phyloP scores from a whole-genome alignment of 1,140 invertebrate genomes.

The Calephelis virginiensis region DNA sequence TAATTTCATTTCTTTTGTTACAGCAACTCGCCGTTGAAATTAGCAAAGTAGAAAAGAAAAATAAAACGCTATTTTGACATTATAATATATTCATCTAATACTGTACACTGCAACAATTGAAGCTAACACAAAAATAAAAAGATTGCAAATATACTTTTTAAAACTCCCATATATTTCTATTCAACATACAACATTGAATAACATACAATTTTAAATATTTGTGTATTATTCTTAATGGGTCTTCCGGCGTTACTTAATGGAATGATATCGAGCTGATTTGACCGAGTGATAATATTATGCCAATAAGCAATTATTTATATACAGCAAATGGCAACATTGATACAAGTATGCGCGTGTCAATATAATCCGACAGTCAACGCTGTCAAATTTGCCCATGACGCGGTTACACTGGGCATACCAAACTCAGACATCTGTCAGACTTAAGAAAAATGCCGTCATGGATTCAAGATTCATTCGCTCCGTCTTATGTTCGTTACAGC shows the following conservation, averaged over 20 bases:
- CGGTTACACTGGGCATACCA: no score
- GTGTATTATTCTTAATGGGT: slow-evolving; percentile 56
- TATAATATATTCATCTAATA: slow-evolving; percentile 72
- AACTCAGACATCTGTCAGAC: no score
- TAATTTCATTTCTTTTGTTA: slow-evolving; percentile 31
- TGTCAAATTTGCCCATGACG: background rate
- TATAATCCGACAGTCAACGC: no score
- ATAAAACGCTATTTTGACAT: slow-evolving; percentile 59
- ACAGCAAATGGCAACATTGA: slow-evolving; percentile 49
- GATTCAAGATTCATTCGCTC: no score
- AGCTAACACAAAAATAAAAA: slow-evolving; percentile 57
- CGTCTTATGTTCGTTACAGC: no score
- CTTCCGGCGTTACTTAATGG: slow-evolving; percentile 54
- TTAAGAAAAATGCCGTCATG: no score
- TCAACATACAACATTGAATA: slow-evolving; percentile 74
- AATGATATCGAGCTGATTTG: slow-evolving; percentile 75
- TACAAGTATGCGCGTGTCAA: background rate
- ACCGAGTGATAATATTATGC: slow-evolving; percentile 46
- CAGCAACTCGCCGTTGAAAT: slow-evolving; percentile 38
- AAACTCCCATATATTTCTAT: slow-evolving; percentile 72
- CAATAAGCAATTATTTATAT: slow-evolving; percentile 61
- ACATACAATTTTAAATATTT: slow-evolving; percentile 65
- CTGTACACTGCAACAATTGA: slow-evolving; percentile 55
- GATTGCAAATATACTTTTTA: slow-evolving; percentile 52
- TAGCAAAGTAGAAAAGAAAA: slow-evolving; percentile 33